phyloP scores from a whole-genome alignment of 2,113 vertebrate species.

The Podiceps cristatus region DNA sequence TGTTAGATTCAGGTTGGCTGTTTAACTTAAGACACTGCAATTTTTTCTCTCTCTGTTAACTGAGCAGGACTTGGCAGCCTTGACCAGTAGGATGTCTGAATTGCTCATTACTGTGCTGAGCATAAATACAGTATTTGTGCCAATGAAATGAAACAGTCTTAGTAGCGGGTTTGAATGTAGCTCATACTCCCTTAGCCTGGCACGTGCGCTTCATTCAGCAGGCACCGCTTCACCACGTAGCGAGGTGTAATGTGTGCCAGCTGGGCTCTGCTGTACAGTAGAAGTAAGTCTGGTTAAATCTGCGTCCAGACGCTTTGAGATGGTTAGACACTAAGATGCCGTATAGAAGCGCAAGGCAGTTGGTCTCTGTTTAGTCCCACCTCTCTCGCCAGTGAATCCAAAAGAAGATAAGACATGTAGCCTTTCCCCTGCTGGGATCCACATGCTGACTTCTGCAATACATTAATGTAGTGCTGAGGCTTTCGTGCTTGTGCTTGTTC shows the following conservation, averaged over 20 bases:
- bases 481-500: not conserved
- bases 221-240: accelerated
- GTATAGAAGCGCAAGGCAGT: not conserved
- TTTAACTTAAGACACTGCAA: not conserved
- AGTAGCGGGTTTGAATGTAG: not conserved
- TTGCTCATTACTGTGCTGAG: not conserved
- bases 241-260: not conserved
- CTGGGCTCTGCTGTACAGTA: not conserved
- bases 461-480: not conserved
- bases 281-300: not conserved
- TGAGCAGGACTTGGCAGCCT: constrained; percentile 1
- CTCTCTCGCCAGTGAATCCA: not conserved
- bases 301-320: not conserved
- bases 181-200: not conserved
- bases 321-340: not conserved
- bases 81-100: not conserved
- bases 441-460: not conserved
- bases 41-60: not conserved
- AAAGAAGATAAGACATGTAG: not conserved
- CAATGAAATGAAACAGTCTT: not conserved
- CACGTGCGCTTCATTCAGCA: not conserved
- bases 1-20: not conserved
- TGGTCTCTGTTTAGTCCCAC: not conserved
- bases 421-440: not conserved
- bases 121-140: not conserved